A percentile compares a stretch with the other conserved stretches of the same genome.
Evolutionary conservation across 2,888 invertebrate species (phyloP).

Genomic region (Caenorhabditis sp.): DNA sequence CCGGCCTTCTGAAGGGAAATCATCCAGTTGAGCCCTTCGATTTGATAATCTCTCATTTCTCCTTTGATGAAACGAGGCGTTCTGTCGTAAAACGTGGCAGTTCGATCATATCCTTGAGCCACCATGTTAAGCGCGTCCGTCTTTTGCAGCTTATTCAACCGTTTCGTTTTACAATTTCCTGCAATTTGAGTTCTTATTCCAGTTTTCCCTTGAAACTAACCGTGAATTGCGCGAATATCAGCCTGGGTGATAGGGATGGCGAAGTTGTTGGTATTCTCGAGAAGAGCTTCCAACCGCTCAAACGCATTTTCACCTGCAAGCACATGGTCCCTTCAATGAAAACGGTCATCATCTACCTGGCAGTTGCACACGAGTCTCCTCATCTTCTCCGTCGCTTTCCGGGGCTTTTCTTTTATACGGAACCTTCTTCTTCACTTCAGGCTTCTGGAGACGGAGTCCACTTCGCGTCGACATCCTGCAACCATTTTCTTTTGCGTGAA

Average conservation of each 20-base stretch:
- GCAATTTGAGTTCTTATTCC: too few species aligned
- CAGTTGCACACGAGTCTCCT: neutral
- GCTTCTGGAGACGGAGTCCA: neutral
- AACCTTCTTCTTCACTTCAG: neutral
- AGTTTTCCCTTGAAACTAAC: neutral
- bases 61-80: constrained; percentile 24
- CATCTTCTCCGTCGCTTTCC: neutral
- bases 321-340: neutral
- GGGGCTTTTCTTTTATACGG: neutral
- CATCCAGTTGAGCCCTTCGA: constrained; percentile 24
- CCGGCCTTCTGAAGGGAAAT: constrained; percentile 25
- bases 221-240: constrained; percentile 17
- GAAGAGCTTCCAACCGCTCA: constrained; percentile 14
- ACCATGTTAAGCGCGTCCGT: constrained; percentile 3
- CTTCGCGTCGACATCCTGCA: constrained; percentile 18
- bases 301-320: constrained; percentile 3
- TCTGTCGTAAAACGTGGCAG: constrained; percentile 21
- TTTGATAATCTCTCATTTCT: constrained; percentile 21
- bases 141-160: neutral
- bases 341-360: too few species aligned
- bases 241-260: constrained; percentile 5
- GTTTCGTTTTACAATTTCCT: neutral
- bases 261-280: constrained; percentile 15
- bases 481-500: neutral
- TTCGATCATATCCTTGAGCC: constrained; percentile 11